Base-by-base conservation (phyloP, 2,888 invertebrate genomes). In the Ephialtes manifestator region DNA sequence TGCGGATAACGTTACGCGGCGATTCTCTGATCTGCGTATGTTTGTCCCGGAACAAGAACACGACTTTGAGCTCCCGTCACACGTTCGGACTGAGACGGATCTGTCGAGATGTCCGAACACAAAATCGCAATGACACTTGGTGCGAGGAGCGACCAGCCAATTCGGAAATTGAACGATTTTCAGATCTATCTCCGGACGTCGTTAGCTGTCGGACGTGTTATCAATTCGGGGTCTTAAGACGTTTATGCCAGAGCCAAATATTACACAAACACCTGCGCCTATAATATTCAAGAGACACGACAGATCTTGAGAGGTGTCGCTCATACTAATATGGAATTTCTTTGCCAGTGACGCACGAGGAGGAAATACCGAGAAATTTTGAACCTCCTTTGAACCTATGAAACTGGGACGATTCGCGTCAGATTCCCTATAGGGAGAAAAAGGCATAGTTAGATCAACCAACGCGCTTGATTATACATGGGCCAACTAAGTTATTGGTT, bases 211-310 rank as follows among this genome's bases (percentile, higher is more conserved):
- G 15, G 11, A 11, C 15, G 7, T 7, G 18, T 58, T 68, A 60
- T 78, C 67, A 51, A 74, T 74, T 83, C 51, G 11, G 24, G 46
- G 68, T 20, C 13, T 35, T 18, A 13, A 15, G 60, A n/a, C 15
- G n/a, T 51, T 20, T 20, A 11, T 48, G 28, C 11, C 71, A 53
- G 81, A 81, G 43, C 60, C 35, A 83, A 78, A 78, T 46, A 68
- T 78, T 39, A 78, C 28, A 68, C 20, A 4, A 11, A 53, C 70
- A 71, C 35, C 70, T 79, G 75, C 35, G 46, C 70, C 20, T 20
- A 31, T 35, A 18, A 13, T 4, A 39, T 28, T 46, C 60, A 55
- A 48, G 43, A 35, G 18, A 11, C 48, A 74, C 46, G 28, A 8
- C 24, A n/a, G 15, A 0, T 43, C 48, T 63, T 43, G 43, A 58